Conservation (phyloP, 37 sponge, comb jelly and placozoan genomes). For the Sycon ciliatum region DNA sequence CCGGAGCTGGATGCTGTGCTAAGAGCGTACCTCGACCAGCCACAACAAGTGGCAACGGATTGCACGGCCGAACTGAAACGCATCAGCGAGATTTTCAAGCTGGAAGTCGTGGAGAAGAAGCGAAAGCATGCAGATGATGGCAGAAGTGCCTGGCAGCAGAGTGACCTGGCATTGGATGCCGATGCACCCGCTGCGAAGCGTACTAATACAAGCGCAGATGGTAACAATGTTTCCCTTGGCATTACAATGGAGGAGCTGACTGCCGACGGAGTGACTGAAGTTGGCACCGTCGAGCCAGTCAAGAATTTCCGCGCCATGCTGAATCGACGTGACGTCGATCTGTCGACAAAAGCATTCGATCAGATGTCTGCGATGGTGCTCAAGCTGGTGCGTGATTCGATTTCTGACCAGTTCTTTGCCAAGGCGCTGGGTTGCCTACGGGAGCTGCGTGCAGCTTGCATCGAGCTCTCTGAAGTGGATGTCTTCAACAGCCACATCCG, state of each 20-base stretch:
- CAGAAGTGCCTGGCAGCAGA: too few relatives aligned
- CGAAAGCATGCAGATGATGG: too few relatives aligned
- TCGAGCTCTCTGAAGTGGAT: too few relatives aligned
- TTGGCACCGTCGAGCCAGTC: slow-evolving; percentile 80
- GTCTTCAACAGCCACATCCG: too few relatives aligned
- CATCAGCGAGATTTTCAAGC: too few relatives aligned
- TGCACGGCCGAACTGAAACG: too few relatives aligned
- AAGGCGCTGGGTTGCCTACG: slow-evolving; percentile 69
- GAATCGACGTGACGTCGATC: slow-evolving; percentile 17
- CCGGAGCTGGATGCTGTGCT: slow-evolving; percentile 60
- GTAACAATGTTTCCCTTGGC: background rate
- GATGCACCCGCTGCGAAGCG: slow-evolving; percentile 6
- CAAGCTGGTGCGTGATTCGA: slow-evolving; percentile 65
- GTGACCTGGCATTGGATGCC: slow-evolving; percentile 45
- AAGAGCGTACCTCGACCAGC: slow-evolving; percentile 14
- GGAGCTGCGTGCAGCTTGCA: slow-evolving; percentile 48
- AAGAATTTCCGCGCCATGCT: slow-evolving; percentile 51
- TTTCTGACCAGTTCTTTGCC: slow-evolving; percentile 53
- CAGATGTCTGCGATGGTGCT: slow-evolving; percentile 57
- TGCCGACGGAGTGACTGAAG: slow-evolving; percentile 22
- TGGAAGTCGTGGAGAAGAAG: too few relatives aligned
- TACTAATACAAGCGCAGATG: background rate
- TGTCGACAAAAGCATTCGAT: slow-evolving; percentile 39
- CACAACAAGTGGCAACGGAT: too few relatives aligned
- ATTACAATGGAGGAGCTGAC: background rate